phyloP scores from a whole-genome alignment of 2,113 vertebrate genomes.

The Cnemophilus loriae region DNA sequence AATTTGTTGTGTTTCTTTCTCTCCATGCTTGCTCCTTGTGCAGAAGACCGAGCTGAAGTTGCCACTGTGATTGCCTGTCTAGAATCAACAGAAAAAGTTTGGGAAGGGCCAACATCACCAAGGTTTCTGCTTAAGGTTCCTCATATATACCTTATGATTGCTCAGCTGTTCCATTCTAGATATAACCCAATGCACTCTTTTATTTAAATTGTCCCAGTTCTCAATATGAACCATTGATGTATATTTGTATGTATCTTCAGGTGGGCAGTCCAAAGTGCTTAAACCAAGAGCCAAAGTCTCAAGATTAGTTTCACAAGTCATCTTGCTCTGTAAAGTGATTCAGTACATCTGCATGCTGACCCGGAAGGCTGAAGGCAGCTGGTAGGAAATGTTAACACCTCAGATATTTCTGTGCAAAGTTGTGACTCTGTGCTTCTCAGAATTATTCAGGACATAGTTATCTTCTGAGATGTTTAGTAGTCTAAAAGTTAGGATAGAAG shows the following conservation, averaged over 20 bases:
- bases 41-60: background rate
- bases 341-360: background rate
- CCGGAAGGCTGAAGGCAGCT: background rate
- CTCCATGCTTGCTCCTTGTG: rapidly evolving
- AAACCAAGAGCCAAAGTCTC: background rate
- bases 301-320: background rate
- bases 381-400: background rate
- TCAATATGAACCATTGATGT: background rate
- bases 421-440: background rate
- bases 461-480: background rate
- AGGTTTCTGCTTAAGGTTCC: background rate
- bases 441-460: background rate
- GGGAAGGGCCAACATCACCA: background rate
- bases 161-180: background rate
- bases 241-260: background rate
- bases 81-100: background rate
- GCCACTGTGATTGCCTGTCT: background rate
- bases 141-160: background rate
- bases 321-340: background rate
- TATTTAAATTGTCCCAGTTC: background rate
- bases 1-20: background rate
- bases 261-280: background rate
- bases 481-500: background rate
- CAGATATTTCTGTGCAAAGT: background rate
- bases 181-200: background rate